Conservation (phyloP, 2,797 vertebrate species). For the Arctocebus calabarensis region DNA sequence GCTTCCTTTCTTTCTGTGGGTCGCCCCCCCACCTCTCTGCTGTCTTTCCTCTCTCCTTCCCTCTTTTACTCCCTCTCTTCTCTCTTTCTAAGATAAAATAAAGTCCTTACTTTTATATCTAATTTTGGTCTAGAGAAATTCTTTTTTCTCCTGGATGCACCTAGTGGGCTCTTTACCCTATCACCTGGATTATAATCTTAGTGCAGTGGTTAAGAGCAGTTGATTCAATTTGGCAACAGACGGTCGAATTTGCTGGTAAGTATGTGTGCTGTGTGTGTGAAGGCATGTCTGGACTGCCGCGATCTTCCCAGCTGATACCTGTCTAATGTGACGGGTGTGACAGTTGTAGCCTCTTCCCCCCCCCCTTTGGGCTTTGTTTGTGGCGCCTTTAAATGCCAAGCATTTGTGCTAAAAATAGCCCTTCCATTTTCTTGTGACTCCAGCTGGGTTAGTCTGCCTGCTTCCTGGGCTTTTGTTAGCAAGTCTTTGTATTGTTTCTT, state of each 20-base stretch:
- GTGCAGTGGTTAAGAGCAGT: neutral
- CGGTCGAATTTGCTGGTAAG: neutral
- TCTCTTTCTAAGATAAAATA: too few species aligned
- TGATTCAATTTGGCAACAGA: neutral
- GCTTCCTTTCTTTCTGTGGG: too few species aligned
- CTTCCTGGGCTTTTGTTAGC: constrained; percentile 49
- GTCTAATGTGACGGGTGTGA: neutral
- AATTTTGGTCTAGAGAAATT: too few species aligned
- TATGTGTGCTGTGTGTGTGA: neutral
- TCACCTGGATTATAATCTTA: neutral
- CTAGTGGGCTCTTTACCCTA: too few species aligned
- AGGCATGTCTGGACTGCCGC: neutral
- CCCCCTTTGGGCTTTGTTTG: constrained; percentile 6
- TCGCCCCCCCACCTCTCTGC: too few species aligned
- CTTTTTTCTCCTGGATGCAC: too few species aligned
- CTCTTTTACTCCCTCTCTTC: too few species aligned
- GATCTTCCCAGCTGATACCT: neutral
- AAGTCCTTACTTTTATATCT: too few species aligned
- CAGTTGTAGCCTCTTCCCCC: neutral
- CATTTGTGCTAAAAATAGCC: constrained; percentile 75
- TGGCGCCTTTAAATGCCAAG: constrained; percentile 62
- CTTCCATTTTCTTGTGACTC: constrained; percentile 62
- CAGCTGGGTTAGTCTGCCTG: constrained; percentile 23
- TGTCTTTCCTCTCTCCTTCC: too few species aligned
- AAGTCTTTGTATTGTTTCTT: constrained; percentile 62